phyloP scores from a whole-genome alignment of 2,797 vertebrate species.

The Triplophysa bombifrons region DNA sequence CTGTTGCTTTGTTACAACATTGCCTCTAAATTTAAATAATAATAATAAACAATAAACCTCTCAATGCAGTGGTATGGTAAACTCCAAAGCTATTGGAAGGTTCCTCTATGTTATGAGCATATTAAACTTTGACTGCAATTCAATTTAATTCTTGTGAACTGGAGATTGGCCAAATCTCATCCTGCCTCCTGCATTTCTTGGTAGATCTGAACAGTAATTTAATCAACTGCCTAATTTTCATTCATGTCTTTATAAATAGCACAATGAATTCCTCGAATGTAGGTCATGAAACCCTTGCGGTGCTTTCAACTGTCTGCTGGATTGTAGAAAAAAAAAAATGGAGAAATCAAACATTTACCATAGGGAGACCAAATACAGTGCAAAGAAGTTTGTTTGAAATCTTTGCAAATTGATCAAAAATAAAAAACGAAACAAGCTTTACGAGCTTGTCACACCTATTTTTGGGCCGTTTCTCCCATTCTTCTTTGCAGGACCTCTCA shows the following conservation, averaged over 20 bases:
- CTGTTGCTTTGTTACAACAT: slow-evolving; percentile 4
- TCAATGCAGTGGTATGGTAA: too few species aligned
- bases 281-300: background rate
- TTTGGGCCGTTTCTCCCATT: too few species aligned
- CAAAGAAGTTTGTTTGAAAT: too few species aligned
- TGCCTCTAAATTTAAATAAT: background rate
- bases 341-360: background rate
- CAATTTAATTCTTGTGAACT: background rate
- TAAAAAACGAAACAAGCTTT: too few species aligned
- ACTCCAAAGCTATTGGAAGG: background rate
- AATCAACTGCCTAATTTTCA: slow-evolving; percentile 15
- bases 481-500: too few species aligned
- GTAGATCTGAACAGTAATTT: background rate
- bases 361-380: background rate
- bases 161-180: background rate
- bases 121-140: background rate
- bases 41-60: too few species aligned
- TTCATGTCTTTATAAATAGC: slow-evolving; percentile 1
- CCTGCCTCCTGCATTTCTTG: background rate
- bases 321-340: background rate
- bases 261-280: background rate
- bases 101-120: background rate
- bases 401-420: too few species aligned
- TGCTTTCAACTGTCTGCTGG: background rate
- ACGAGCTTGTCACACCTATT: too few species aligned